Conservation (phyloP, 2,888 invertebrate species). For the Sceliomorpha sp. region DNA sequence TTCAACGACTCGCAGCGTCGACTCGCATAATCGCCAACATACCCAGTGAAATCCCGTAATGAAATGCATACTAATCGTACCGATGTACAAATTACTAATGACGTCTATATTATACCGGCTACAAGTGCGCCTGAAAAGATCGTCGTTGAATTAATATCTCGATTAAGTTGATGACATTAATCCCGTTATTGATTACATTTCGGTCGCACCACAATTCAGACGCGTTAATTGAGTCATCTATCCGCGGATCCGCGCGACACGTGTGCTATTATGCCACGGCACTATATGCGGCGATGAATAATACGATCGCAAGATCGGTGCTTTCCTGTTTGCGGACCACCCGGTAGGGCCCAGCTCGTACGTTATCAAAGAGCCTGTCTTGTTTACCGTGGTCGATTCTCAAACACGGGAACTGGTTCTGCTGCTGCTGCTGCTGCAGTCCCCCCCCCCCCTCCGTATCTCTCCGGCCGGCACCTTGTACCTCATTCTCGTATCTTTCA, state of each 20-base stretch:
- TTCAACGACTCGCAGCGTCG: too few relatives aligned
- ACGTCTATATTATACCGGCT: too few relatives aligned
- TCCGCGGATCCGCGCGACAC: slow-evolving; percentile 15
- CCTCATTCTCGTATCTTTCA: slow-evolving; percentile 21
- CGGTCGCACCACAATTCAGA: background rate
- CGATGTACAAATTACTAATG: too few relatives aligned
- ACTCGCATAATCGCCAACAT: too few relatives aligned
- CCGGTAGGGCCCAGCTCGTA: slow-evolving; percentile 45
- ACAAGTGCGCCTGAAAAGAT: too few relatives aligned
- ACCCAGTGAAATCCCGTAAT: too few relatives aligned
- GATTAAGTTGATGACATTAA: slow-evolving; percentile 5
- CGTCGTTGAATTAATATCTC: too few relatives aligned
- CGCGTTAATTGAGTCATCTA: slow-evolving; percentile 20
- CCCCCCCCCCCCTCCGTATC: slow-evolving; percentile 14
- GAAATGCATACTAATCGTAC: too few relatives aligned
- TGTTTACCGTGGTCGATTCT: slow-evolving; percentile 44
- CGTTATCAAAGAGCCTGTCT: slow-evolving; percentile 54
- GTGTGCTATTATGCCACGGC: slow-evolving; percentile 4
- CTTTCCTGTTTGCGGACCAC: slow-evolving; percentile 48
- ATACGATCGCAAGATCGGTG: slow-evolving; percentile 13
- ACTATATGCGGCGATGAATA: slow-evolving; percentile 18
- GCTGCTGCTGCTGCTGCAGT: too few relatives aligned
- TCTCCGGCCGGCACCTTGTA: slow-evolving; percentile 20
- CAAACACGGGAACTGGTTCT: slow-evolving; percentile 44
- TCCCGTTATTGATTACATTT: background rate